These are phyloP conservation scores for Vandiemenella viatica DNA, from an alignment of 2,888 invertebrate genomes.

Conservation along the genomic window DNA sequence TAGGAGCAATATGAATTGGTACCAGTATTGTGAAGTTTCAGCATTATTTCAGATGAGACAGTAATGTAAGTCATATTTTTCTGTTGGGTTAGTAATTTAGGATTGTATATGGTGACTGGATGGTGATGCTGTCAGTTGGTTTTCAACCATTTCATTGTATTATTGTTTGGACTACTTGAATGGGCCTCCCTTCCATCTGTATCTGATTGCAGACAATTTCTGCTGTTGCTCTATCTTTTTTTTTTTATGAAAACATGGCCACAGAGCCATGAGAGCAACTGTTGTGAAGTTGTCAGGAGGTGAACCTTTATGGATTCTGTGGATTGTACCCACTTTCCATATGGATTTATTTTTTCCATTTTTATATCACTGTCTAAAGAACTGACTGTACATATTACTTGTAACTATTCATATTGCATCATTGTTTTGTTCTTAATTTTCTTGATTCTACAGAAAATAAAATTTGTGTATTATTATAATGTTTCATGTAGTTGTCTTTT, in stretches of 20 bases:
- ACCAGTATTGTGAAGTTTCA: slow-evolving; percentile 24
- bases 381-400: slow-evolving; percentile 37
- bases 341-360: too few relatives aligned
- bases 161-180: slow-evolving; percentile 22
- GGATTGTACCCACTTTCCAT: too few relatives aligned
- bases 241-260: too few relatives aligned
- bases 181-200: slow-evolving; percentile 23
- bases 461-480: slow-evolving; percentile 37
- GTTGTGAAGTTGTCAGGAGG: too few relatives aligned
- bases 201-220: slow-evolving; percentile 19
- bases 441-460: slow-evolving; percentile 34
- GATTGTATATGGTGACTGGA: too few relatives aligned
- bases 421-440: slow-evolving; percentile 34
- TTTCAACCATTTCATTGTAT: slow-evolving; percentile 27
- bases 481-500: too few relatives aligned
- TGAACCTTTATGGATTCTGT: too few relatives aligned
- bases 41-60: slow-evolving; percentile 13
- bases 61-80: slow-evolving; percentile 28
- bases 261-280: too few relatives aligned
- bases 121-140: too few relatives aligned
- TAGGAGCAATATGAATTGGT: slow-evolving; percentile 33
- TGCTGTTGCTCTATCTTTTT: too few relatives aligned
- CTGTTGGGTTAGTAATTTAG: too few relatives aligned
- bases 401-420: slow-evolving; percentile 38
- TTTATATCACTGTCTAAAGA: slow-evolving; percentile 29